A percentile compares a stretch with the other conserved stretches of the same genome.
phyloP scores from a whole-genome alignment of 2,113 vertebrate genomes.

The Tricholaema leucomelas region DNA sequence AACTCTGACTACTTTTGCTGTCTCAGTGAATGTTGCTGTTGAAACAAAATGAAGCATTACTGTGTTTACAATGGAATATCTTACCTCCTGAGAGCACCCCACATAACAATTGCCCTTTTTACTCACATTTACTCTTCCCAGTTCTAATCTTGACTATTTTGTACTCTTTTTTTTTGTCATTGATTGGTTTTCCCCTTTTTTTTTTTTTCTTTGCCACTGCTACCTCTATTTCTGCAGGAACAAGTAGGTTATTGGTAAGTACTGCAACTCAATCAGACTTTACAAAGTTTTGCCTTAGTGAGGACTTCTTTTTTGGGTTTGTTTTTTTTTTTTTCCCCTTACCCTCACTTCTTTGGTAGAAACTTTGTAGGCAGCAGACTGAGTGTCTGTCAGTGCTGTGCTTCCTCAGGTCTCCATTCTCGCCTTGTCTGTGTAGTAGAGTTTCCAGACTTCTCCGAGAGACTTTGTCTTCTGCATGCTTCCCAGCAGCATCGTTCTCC shows the following conservation, averaged over 20 bases:
- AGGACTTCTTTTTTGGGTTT: conserved; percentile 10
- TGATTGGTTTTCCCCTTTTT: conserved; percentile 75
- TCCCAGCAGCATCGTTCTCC: conserved; percentile 57
- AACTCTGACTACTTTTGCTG: neutral
- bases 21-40: neutral
- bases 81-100: neutral
- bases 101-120: neutral
- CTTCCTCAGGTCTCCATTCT: conserved; percentile 64
- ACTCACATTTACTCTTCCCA: conserved; percentile 25
- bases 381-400: conserved; percentile 62
- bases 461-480: conserved; percentile 71
- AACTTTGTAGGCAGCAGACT: conserved; percentile 74
- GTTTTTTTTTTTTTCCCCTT: neutral
- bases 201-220: conserved; percentile 72
- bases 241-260: conserved; percentile 79
- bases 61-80: neutral
- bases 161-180: conserved; percentile 47
- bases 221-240: conserved; percentile 77
- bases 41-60: neutral
- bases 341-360: conserved; percentile 67
- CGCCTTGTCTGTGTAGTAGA: conserved; percentile 70
- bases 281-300: conserved; percentile 78
- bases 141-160: conserved; percentile 59
- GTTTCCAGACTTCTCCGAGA: neutral
- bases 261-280: conserved; percentile 66